phyloP scores from a whole-genome alignment of 2,113 vertebrate species.

The Tretioscincus oriximinensis region DNA sequence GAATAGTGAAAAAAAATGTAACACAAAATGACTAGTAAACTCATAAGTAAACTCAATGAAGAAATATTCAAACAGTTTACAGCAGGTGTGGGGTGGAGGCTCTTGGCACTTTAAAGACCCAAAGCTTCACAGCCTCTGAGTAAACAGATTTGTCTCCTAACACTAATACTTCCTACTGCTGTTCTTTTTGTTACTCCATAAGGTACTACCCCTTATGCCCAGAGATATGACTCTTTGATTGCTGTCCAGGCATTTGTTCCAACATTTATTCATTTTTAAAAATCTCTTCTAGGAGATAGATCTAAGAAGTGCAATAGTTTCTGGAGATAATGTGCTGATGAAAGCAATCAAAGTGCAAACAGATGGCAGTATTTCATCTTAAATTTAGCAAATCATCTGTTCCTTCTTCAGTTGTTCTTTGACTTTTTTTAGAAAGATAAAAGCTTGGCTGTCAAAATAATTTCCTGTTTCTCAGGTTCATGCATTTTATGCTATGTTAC shows the following conservation, averaged over 20 bases:
- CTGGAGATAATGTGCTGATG: slow-evolving; percentile 41
- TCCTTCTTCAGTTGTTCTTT: slow-evolving; percentile 20
- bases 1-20: no score
- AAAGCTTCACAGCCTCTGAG: no score
- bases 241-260: background rate
- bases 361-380: slow-evolving; percentile 66
- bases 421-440: slow-evolving; percentile 34
- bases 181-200: no score
- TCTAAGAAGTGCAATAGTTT: slow-evolving; percentile 20
- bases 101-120: no score
- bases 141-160: no score
- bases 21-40: no score
- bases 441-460: slow-evolving; percentile 29
- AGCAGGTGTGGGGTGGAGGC: no score
- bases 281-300: slow-evolving; percentile 40
- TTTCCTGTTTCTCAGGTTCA: background rate
- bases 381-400: slow-evolving; percentile 60
- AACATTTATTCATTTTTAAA: slow-evolving; percentile 33
- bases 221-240: background rate
- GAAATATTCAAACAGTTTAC: no score
- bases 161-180: no score
- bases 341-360: slow-evolving; percentile 43
- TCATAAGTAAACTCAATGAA: no score
- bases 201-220: no score
- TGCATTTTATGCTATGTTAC: background rate